Conservation (phyloP, 2,888 invertebrate species). For the Anagyrus pseudococci region DNA sequence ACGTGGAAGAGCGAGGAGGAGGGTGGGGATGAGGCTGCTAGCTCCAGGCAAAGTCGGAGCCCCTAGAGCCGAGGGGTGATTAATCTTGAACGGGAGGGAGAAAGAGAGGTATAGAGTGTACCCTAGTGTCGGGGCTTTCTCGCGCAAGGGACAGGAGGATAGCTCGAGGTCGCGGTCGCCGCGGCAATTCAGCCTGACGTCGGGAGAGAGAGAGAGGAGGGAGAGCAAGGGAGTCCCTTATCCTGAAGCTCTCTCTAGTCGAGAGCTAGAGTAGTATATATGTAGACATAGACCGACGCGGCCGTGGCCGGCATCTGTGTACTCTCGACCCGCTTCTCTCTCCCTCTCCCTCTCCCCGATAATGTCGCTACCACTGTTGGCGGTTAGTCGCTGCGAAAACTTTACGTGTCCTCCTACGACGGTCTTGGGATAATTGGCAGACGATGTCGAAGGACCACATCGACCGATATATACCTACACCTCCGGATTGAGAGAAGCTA, state of each 20-base stretch:
- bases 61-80: slow-evolving; percentile 12
- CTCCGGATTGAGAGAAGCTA: too few species aligned
- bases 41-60: background rate
- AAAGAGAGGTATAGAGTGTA: too few species aligned
- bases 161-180: background rate
- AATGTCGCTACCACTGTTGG: background rate
- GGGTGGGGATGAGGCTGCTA: slow-evolving; percentile 37
- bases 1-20: slow-evolving; percentile 46
- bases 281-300: too few species aligned
- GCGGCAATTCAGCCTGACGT: slow-evolving; percentile 12
- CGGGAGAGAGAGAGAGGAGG: background rate
- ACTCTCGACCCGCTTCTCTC: background rate
- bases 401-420: background rate
- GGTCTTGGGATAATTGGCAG: background rate
- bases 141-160: too few species aligned
- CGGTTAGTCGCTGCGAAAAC: background rate
- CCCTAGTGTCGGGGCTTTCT: slow-evolving; percentile 6
- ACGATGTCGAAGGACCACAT: too few species aligned
- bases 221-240: background rate
- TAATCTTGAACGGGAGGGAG: slow-evolving; percentile 12
- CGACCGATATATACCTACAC: too few species aligned
- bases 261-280: too few species aligned
- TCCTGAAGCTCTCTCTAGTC: background rate
- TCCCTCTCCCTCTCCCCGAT: background rate
- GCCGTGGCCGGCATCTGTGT: too few species aligned